Percentiles rank a stretch among this genome's conserved stretches.
These are phyloP conservation scores for Prunella himalayana DNA, from an alignment of 2,113 vertebrate genomes.

Conservation along the genomic window DNA sequence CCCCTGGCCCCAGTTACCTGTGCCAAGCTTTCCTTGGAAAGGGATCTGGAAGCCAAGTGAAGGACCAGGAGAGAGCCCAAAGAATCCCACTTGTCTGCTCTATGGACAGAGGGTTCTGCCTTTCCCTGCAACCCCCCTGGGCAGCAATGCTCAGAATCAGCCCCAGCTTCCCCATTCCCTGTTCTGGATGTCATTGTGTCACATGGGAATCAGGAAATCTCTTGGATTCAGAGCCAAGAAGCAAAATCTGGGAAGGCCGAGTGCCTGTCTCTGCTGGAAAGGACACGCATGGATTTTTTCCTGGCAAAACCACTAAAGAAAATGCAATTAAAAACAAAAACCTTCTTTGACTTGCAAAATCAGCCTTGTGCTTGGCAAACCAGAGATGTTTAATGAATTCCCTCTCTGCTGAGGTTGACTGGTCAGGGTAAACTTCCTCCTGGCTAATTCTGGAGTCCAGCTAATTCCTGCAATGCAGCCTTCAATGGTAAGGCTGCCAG, in stretches of 20 bases:
- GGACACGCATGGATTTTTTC: not conserved
- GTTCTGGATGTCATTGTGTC: not conserved
- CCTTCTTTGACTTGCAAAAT: not conserved
- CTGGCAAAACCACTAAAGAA: constrained; percentile 20
- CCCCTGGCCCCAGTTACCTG: not conserved
- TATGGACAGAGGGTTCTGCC: not conserved
- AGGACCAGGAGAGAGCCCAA: not conserved
- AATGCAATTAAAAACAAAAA: not conserved
- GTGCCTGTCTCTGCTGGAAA: not conserved
- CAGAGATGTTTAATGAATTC: constrained; percentile 18
- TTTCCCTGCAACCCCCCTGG: not conserved
- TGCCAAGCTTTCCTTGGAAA: not conserved
- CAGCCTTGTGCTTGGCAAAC: not conserved
- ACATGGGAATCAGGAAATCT: not conserved
- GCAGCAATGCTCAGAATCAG: not conserved
- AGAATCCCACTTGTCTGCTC: accelerated
- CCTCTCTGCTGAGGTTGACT: not conserved
- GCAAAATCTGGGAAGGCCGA: not conserved
- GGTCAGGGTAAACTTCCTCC: not conserved
- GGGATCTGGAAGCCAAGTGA: not conserved
- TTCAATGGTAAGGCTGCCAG: not conserved
- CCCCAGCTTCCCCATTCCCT: not conserved
- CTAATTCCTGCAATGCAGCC: not conserved
- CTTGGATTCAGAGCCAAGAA: not conserved
- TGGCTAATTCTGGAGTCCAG: not conserved